A percentile compares a stretch with the other conserved stretches of the same genome.
Conservation (phyloP, 2,797 vertebrate genomes). For the Tympanoctomys barrerae region DNA sequence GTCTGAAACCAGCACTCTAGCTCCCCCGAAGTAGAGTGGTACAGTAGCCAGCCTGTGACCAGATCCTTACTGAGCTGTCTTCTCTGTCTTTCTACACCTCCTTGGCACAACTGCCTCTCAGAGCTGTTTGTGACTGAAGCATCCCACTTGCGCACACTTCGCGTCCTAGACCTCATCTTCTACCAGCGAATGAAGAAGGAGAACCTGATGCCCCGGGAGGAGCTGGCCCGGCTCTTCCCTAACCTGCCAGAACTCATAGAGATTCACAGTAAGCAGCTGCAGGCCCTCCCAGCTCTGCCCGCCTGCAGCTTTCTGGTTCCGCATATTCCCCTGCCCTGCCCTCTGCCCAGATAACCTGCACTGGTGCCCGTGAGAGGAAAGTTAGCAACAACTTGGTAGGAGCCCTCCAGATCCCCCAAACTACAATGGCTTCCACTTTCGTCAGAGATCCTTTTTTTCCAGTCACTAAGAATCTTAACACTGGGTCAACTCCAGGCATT, state of each 20-base stretch:
- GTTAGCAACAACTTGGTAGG: background rate
- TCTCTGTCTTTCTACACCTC: background rate
- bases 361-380: background rate
- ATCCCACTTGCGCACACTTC: constrained; percentile 94
- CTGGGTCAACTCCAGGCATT: background rate
- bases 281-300: background rate
- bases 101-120: constrained; percentile 72
- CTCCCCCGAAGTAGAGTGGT: background rate
- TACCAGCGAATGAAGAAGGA: constrained; percentile 95
- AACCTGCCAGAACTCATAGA: constrained; percentile 95
- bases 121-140: constrained; percentile 95
- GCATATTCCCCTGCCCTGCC: background rate
- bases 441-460: background rate
- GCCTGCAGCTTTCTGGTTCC: background rate
- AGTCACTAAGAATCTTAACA: background rate
- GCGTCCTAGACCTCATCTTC: constrained; percentile 95
- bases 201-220: constrained; percentile 91
- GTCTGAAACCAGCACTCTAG: background rate
- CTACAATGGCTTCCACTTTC: background rate
- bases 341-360: background rate
- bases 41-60: background rate
- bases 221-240: constrained; percentile 95
- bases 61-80: background rate
- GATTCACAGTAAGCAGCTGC: constrained; percentile 92
- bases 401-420: background rate